Conservation (phyloP, 2,113 vertebrate genomes). For the Ursus arctos region DNA sequence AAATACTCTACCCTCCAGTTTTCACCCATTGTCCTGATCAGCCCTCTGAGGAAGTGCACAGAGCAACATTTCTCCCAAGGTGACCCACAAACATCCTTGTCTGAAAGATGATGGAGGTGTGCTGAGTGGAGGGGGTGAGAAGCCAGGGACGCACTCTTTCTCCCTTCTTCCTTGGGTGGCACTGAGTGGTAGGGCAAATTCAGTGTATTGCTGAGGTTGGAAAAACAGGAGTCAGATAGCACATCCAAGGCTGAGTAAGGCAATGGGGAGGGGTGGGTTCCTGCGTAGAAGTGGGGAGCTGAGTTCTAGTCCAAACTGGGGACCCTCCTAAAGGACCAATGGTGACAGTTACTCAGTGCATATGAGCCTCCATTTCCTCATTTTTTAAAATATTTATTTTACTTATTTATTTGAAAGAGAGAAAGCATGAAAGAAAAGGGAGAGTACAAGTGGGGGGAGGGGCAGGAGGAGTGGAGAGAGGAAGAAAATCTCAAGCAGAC, state of each 20-base stretch:
- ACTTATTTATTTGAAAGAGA: not conserved
- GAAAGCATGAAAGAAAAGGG: too few relatives aligned
- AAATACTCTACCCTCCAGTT: not conserved
- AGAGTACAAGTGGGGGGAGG: not conserved
- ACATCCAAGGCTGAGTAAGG: not conserved
- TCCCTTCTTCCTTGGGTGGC: not conserved
- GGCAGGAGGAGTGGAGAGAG: not conserved
- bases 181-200: not conserved
- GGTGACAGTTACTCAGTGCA: not conserved
- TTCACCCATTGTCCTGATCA: not conserved
- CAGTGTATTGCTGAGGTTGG: too few relatives aligned
- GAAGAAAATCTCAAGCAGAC: not conserved
- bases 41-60: not conserved
- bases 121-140: not conserved
- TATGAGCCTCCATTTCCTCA: not conserved
- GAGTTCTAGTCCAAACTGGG: not conserved
- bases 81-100: not conserved
- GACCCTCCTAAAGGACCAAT: not conserved
- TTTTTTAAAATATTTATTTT: not conserved
- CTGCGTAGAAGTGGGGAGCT: not conserved
- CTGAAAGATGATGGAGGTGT: not conserved
- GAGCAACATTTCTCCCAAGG: not conserved
- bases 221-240: not conserved
- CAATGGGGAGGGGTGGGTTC: accelerated
- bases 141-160: not conserved